Evolutionary conservation across 2,113 vertebrate genomes (phyloP).

Genomic region (Eurypyga helias): DNA sequence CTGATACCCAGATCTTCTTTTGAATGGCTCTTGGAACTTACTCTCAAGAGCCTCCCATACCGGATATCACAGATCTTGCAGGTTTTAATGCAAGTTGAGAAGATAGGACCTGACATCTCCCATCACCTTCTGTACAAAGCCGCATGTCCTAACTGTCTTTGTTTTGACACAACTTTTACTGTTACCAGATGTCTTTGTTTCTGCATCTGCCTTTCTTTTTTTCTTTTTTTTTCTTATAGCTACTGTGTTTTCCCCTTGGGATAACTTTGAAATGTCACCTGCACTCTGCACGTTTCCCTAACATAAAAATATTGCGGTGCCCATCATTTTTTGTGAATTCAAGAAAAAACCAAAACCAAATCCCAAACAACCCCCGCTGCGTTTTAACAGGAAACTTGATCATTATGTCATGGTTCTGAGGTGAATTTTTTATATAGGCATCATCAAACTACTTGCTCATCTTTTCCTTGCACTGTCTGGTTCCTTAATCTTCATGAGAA

Average conservation of each 20-base stretch:
- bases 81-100: not conserved
- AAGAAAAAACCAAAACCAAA: not conserved
- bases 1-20: not conserved
- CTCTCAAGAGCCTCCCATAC: not conserved
- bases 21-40: not conserved
- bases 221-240: not conserved
- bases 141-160: not conserved
- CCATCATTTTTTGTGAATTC: not conserved
- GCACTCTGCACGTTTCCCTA: not conserved
- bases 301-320: not conserved
- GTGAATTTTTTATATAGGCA: not conserved
- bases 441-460: not conserved
- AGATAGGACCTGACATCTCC: not conserved
- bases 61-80: not conserved
- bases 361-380: accelerated
- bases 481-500: not conserved
- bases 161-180: not conserved
- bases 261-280: not conserved
- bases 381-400: not conserved
- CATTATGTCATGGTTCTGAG: not conserved
- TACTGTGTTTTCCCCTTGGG: not conserved
- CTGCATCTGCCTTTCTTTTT: not conserved
- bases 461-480: not conserved
- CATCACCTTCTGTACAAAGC: not conserved
- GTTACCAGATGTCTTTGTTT: not conserved